Evolutionary conservation across 2,113 vertebrate genomes (phyloP).

Genomic region (Ammodytes dubius): DNA sequence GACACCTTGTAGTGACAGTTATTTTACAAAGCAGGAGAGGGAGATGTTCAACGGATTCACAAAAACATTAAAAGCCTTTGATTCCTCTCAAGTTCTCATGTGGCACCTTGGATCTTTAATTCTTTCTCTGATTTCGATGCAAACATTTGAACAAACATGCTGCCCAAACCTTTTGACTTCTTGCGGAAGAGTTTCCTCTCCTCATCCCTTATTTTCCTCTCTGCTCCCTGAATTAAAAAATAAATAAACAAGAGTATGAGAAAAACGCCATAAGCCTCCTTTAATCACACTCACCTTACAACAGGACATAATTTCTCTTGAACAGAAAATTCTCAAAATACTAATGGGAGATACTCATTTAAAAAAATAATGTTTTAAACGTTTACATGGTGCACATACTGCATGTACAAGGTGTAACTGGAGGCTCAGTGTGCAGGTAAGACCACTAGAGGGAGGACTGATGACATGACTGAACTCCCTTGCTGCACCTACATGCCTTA

Average conservation of each 20-base stretch:
- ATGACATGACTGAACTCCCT: slow-evolving; percentile 25
- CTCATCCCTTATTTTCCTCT: slow-evolving; percentile 97
- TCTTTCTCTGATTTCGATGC: background rate
- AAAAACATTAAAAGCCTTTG: background rate
- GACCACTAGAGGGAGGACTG: slow-evolving; percentile 77
- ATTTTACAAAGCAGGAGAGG: background rate
- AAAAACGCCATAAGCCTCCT: background rate
- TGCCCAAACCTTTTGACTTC: slow-evolving; percentile 91
- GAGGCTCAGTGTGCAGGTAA: slow-evolving; percentile 16
- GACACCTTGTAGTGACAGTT: background rate
- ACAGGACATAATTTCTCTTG: background rate
- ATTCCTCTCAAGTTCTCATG: background rate
- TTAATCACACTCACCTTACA: background rate
- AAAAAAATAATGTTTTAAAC: no score
- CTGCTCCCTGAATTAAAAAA: slow-evolving; percentile 89
- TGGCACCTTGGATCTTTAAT: background rate
- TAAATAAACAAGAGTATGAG: background rate
- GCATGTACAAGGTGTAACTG: background rate
- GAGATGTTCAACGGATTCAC: background rate
- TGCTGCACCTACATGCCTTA: background rate
- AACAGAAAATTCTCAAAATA: background rate
- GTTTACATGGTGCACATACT: no score
- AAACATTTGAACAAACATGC: background rate
- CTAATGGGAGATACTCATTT: no score
- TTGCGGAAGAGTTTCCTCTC: slow-evolving; percentile 97